A percentile compares a stretch with the other conserved stretches of the same genome.
phyloP scores from a whole-genome alignment of 2,113 vertebrate genomes.

The Craseonycteris thonglongyai region DNA sequence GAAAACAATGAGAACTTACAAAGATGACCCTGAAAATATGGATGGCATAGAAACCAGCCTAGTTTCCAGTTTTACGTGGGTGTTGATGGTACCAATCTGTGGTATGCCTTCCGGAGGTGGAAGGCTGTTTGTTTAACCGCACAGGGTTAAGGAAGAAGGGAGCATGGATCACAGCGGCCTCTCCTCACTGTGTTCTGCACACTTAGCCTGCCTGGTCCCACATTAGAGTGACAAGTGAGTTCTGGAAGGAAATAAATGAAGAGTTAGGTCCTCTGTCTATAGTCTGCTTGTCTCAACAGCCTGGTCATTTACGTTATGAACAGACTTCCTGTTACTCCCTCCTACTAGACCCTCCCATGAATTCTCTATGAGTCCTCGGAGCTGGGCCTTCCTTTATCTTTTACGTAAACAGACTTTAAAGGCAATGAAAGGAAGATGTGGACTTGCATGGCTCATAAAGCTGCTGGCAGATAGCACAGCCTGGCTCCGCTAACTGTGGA shows the following conservation, averaged over 20 bases:
- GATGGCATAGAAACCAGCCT: background rate
- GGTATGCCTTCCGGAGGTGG: background rate
- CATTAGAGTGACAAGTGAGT: background rate
- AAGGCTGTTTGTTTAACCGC: background rate
- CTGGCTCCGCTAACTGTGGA: background rate
- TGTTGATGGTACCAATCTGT: background rate
- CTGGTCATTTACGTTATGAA: background rate
- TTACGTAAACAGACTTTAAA: constrained; percentile 11
- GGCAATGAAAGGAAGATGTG: constrained; percentile 53
- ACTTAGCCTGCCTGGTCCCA: background rate
- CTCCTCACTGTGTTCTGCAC: background rate
- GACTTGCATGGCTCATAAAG: constrained; percentile 69
- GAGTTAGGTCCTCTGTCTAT: background rate
- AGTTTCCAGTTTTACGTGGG: background rate
- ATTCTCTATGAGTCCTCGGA: background rate
- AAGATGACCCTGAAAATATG: background rate
- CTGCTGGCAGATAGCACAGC: constrained; percentile 25
- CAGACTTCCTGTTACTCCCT: constrained; percentile 6
- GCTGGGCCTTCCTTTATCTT: background rate
- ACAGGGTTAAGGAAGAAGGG: background rate
- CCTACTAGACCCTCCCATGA: background rate
- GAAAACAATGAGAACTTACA: background rate
- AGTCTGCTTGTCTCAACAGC: background rate
- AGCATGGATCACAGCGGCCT: background rate
- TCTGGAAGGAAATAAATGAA: background rate